Base-by-base conservation (phyloP, 1,140 invertebrate species). In the Teleopsis dalmanni region DNA sequence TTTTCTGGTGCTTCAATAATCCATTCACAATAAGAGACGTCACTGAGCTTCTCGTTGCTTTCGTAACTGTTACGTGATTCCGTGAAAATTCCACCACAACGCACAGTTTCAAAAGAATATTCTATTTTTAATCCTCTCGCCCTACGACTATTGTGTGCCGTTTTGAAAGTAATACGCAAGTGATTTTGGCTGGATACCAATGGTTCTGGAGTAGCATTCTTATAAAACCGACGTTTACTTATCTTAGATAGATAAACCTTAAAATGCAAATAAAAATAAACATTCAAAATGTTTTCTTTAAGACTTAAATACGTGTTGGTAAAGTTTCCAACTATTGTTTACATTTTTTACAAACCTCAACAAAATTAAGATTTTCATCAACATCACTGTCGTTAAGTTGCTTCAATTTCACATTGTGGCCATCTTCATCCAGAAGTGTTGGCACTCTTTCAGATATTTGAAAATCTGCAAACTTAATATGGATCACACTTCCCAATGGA, bases 11-110 rank as follows among this genome's bases (percentile, higher is more conserved):
- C 87, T 38, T 76, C 72, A 34, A 96, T 80, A 4, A 83, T 73
- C 89, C 89, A 95, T 16, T 68, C 76, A 67, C 90, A 95, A 6
- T 8, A n/a, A n/a, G n/a, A n/a, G n/a, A n/a, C n/a, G n/a, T n/a
- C 4, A 0, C 25, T 23, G 4, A 11, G 3, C 7, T 4, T 14
- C 7, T 18, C n/a, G 50, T 35, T 1, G 79, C 78, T 37, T 76
- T 73, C 26, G 73, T 68, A 46, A 85, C 80, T 3, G 69, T 55
- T 2, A 80, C 81, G 3, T 66, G 60, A 16, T 66, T 68, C 57
- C 54, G 69, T 81, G 3, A 81, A 62, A 35, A 87, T 76, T 14
- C 84, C 85, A 35, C 87, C 86, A 68, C 87, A 91, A 51, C 61
- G 74, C 79, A 50, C 14, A 0, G 0, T 0, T 3, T 42, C 1